Evolutionary conservation across 2,113 vertebrate species (phyloP).

Genomic region (Gadus chalcogrammus): DNA sequence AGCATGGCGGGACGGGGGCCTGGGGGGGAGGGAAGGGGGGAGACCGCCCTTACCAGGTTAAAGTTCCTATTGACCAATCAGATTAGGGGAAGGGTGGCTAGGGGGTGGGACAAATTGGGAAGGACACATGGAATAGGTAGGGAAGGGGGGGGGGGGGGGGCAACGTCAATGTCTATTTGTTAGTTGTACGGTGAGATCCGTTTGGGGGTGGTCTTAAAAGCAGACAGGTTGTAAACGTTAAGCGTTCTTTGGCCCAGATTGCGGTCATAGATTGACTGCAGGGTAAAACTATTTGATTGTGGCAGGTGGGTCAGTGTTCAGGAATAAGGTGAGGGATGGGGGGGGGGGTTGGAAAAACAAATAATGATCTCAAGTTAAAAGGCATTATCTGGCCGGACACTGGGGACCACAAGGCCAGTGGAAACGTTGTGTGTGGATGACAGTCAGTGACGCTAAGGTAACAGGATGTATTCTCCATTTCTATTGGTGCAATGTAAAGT

Average conservation of each 20-base stretch:
- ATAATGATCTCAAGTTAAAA: slow-evolving; percentile 10
- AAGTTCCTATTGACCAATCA: too few species aligned
- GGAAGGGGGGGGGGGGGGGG: background rate
- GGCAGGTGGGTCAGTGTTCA: too few species aligned
- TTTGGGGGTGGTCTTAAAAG: too few species aligned
- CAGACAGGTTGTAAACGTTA: background rate
- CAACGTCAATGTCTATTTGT: slow-evolving; percentile 29
- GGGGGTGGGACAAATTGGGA: background rate
- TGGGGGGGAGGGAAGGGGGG: background rate
- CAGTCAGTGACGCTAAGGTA: slow-evolving; percentile 9
- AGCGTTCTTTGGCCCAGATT: slow-evolving; percentile 42
- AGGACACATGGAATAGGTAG: too few species aligned
- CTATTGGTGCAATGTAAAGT: slow-evolving; percentile 12
- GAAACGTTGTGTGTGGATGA: background rate
- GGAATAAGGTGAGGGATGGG: too few species aligned
- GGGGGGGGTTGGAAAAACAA: slow-evolving; percentile 4
- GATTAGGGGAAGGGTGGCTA: background rate
- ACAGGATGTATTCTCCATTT: slow-evolving; percentile 6
- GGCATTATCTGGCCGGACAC: slow-evolving; percentile 1
- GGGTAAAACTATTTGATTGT: slow-evolving; percentile 25
- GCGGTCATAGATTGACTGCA: slow-evolving; percentile 38
- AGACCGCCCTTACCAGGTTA: too few species aligned
- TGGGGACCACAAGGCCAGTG: too few species aligned
- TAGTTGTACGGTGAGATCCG: slow-evolving; percentile 16
- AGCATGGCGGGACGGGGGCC: background rate